A percentile compares a stretch with the other conserved stretches of the same genome.
These are phyloP conservation scores for Gavialis gangeticus DNA, from an alignment of 2,113 vertebrate species.

Conservation along the genomic window DNA sequence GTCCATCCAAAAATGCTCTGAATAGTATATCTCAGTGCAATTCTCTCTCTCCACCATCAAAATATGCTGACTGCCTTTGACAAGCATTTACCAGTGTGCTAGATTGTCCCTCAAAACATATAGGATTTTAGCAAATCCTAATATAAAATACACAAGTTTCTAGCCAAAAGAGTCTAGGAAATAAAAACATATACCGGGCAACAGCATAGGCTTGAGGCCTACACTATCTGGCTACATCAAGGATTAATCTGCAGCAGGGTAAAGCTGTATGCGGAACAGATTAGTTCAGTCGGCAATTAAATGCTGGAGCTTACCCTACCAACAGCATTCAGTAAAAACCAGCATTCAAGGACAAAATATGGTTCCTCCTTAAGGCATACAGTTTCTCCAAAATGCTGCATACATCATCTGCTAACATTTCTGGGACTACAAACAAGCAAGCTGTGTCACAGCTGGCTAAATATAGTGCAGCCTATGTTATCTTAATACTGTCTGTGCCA, in stretches of 20 bases:
- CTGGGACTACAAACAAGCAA: conserved; percentile 1
- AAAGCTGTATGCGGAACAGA: background rate
- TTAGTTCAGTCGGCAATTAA: conserved; percentile 26
- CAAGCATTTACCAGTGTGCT: background rate
- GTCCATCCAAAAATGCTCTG: background rate
- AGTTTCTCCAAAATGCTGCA: background rate
- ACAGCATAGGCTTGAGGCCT: background rate
- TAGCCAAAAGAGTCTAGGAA: background rate
- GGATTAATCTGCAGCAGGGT: conserved; percentile 35
- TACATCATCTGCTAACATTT: background rate
- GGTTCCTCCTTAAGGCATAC: conserved; percentile 42
- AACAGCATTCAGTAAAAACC: background rate
- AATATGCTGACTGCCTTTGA: background rate
- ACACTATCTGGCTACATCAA: background rate
- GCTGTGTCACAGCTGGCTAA: conserved; percentile 48
- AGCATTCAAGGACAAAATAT: conserved; percentile 34
- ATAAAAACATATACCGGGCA: background rate
- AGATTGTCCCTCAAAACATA: background rate
- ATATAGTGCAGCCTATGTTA: conserved; percentile 59
- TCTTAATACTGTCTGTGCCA: conserved; percentile 23
- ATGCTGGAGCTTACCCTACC: background rate
- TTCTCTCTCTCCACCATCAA: background rate
- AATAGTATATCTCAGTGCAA: background rate
- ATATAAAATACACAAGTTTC: background rate
- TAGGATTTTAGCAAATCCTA: background rate